Evolutionary conservation across 2,113 vertebrate species (phyloP).

Genomic region (Puntigrus tetrazona): DNA sequence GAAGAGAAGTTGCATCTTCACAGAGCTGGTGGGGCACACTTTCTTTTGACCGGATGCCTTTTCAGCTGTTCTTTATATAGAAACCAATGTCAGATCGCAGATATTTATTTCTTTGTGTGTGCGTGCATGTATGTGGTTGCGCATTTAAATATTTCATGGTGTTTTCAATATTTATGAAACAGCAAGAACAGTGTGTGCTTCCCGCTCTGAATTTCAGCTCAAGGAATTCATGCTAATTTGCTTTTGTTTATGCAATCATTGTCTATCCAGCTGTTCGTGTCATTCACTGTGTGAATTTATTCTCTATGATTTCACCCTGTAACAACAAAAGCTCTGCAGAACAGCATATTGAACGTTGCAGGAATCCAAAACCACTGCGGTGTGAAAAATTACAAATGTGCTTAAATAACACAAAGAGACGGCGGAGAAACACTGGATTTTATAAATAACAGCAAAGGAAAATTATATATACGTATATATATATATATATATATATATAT

Average conservation of each 20-base stretch:
- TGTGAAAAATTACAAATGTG: neutral
- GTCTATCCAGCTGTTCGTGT: slow-evolving; percentile 34
- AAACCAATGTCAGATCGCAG: slow-evolving; percentile 10
- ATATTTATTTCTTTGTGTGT: neutral
- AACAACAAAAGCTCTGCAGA: neutral
- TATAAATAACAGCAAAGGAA: neutral
- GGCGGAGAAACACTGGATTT: neutral
- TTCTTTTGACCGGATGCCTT: neutral
- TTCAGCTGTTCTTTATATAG: slow-evolving; percentile 8
- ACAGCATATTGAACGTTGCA: neutral
- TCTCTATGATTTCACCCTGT: neutral
- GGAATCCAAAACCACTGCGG: neutral
- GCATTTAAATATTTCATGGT: slow-evolving; percentile 52
- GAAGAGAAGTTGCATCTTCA: neutral
- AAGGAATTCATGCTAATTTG: slow-evolving; percentile 29
- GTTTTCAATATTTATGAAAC: slow-evolving; percentile 53
- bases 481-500: too few species aligned
- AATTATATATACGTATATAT: too few species aligned
- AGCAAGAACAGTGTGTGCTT: slow-evolving; percentile 42
- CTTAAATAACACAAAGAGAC: neutral
- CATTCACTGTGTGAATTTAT: slow-evolving; percentile 32
- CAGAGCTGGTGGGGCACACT: neutral
- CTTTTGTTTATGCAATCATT: slow-evolving; percentile 33
- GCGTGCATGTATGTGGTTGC: neutral
- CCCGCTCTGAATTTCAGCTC: slow-evolving; percentile 33